phyloP scores from a whole-genome alignment of 2,113 vertebrate species.

The Columbina picui region DNA sequence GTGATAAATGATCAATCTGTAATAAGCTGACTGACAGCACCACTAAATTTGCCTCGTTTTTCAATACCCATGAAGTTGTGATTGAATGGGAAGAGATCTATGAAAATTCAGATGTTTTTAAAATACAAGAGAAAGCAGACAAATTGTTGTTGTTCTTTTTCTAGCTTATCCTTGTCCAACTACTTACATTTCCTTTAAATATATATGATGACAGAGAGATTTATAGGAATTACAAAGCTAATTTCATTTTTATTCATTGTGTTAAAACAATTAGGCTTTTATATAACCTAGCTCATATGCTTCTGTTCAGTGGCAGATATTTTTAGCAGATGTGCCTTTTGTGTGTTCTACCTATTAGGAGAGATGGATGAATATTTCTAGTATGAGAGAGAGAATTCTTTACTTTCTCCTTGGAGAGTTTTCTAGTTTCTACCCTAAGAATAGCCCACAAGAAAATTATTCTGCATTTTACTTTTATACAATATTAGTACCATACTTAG shows the following conservation, averaged over 20 bases:
- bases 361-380: not conserved
- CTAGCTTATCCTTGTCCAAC: not conserved
- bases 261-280: not conserved
- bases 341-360: not conserved
- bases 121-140: not conserved
- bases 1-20: not conserved
- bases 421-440: not conserved
- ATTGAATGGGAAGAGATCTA: not conserved
- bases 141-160: not conserved
- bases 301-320: not conserved
- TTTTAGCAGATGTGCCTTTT: not conserved
- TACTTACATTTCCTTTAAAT: not conserved
- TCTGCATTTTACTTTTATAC: not conserved
- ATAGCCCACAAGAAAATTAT: not conserved
- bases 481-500: not conserved
- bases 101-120: not conserved
- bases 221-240: not conserved
- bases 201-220: not conserved
- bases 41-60: not conserved
- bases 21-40: not conserved
- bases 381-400: too few relatives aligned
- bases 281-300: not conserved
- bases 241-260: not conserved
- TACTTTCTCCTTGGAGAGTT: not conserved
- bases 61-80: constrained; percentile 45